Conservation (phyloP, 2,797 vertebrate genomes). For the Scomberomorus guttatus region DNA sequence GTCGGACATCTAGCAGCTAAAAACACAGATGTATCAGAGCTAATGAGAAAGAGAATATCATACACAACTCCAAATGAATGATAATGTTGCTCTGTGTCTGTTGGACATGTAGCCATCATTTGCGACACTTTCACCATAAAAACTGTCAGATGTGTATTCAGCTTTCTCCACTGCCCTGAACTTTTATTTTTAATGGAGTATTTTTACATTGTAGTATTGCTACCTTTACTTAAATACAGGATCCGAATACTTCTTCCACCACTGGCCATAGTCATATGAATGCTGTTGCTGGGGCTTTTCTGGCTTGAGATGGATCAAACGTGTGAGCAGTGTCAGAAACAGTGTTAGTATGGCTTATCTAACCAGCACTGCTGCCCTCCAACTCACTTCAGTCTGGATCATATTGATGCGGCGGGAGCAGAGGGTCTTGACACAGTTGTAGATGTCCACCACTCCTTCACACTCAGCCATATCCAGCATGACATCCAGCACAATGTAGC, state of each 20-base stretch:
- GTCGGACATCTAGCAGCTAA: too few relatives aligned
- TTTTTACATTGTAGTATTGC: neutral
- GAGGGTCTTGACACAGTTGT: slow-evolving; percentile 96
- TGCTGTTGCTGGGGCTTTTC: neutral
- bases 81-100: too few relatives aligned
- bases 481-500: slow-evolving; percentile 96
- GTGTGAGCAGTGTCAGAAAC: slow-evolving; percentile 1
- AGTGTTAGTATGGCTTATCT: slow-evolving; percentile 2
- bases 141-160: too few relatives aligned
- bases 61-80: too few relatives aligned
- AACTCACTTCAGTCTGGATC: slow-evolving; percentile 96
- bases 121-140: too few relatives aligned
- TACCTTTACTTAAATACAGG: neutral
- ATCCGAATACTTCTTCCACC: too few relatives aligned
- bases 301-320: slow-evolving; percentile 9
- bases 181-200: neutral
- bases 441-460: slow-evolving; percentile 96
- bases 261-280: neutral
- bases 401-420: slow-evolving; percentile 97
- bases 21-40: too few relatives aligned
- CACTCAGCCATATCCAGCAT: slow-evolving; percentile 98
- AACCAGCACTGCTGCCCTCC: neutral
- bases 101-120: too few relatives aligned
- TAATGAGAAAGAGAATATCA: too few relatives aligned
- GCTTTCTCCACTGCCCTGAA: too few relatives aligned